These are phyloP conservation scores for Lamprologus sp. DNA, from an alignment of 2,113 vertebrate genomes.

Conservation along the genomic window DNA sequence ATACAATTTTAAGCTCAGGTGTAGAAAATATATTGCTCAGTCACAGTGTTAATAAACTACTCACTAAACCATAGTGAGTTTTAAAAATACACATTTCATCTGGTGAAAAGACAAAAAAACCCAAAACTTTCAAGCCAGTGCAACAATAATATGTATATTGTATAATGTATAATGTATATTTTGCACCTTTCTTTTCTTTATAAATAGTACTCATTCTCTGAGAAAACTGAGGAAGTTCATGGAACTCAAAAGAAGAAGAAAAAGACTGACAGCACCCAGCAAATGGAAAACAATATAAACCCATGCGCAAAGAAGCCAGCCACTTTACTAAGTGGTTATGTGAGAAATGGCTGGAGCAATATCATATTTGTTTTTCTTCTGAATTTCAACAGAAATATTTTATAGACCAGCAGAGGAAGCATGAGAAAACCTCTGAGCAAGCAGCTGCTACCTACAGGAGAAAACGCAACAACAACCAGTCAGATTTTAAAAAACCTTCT, in stretches of 20 bases:
- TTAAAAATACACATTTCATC: not conserved
- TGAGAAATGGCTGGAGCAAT: not conserved
- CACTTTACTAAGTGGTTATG: not conserved
- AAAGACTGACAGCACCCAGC: not conserved
- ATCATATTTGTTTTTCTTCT: not conserved
- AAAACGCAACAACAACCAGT: not conserved
- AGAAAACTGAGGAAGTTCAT: not conserved
- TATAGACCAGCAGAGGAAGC: not conserved
- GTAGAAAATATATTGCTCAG: not conserved
- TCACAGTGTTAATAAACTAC: not conserved
- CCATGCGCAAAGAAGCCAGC: not conserved
- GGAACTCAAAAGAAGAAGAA: not conserved
- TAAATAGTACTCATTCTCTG: not conserved
- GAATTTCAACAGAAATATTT: not conserved
- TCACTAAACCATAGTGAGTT: not conserved
- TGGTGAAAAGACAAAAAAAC: not conserved
- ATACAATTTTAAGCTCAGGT: not conserved
- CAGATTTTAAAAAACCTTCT: not conserved
- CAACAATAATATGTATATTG: too few species aligned
- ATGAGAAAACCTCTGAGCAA: not conserved
- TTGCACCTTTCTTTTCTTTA: not conserved
- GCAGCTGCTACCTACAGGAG: not conserved
- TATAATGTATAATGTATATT: not conserved
- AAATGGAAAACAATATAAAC: not conserved
- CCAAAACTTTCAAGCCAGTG: not conserved